phyloP scores from a whole-genome alignment of 2,113 vertebrate species.

The Girardinichthys multiradiatus region DNA sequence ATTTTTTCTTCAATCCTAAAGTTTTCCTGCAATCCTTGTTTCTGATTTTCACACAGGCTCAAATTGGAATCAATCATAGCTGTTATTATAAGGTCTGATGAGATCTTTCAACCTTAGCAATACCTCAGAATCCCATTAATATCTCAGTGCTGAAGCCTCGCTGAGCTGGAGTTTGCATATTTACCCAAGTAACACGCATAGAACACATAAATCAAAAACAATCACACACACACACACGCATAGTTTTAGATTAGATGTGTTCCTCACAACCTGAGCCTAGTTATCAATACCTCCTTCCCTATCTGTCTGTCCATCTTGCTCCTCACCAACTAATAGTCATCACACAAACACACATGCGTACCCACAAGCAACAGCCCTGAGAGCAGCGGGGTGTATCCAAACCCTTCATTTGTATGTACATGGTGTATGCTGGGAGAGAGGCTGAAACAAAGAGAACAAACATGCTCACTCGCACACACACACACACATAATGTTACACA shows the following conservation, averaged over 20 bases:
- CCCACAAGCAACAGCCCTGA: constrained; percentile 53
- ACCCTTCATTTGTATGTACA: constrained; percentile 79
- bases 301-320: constrained; percentile 29
- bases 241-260: constrained; percentile 38
- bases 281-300: constrained; percentile 49
- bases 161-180: constrained; percentile 3
- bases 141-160: constrained; percentile 1
- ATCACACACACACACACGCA: not conserved
- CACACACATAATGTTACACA: constrained; percentile 16
- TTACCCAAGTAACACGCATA: constrained; percentile 1
- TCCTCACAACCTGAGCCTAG: constrained; percentile 63
- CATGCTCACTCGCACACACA: constrained; percentile 42
- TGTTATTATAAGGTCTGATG: constrained; percentile 21
- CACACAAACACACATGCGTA: constrained; percentile 33
- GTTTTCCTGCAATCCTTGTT: constrained; percentile 34
- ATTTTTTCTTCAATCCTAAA: constrained; percentile 22
- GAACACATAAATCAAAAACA: constrained; percentile 8
- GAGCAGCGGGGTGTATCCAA: constrained; percentile 77
- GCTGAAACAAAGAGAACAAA: constrained; percentile 72
- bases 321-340: constrained; percentile 44
- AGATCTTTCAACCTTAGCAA: constrained; percentile 28
- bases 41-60: constrained; percentile 34
- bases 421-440: constrained; percentile 60
- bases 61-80: constrained; percentile 36
- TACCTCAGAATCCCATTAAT: constrained; percentile 23